Evolutionary conservation across 1,140 invertebrate species (phyloP).

Genomic region (Medauroidea extradentata): DNA sequence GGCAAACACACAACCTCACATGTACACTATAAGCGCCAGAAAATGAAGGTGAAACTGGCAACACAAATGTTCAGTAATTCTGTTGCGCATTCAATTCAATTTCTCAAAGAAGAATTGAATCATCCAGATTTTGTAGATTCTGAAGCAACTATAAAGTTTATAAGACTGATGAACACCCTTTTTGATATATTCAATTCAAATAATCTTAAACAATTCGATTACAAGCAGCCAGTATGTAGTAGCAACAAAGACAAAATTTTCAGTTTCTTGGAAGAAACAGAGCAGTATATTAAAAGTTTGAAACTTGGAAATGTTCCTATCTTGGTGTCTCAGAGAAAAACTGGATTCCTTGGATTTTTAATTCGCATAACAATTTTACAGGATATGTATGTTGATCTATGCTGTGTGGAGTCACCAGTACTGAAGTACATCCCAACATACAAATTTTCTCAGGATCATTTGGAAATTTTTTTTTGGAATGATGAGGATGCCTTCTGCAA

Average conservation of each 20-base stretch:
- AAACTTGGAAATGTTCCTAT: slow-evolving; percentile 2
- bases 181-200: slow-evolving; percentile 27
- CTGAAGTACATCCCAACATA: too few relatives aligned
- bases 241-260: slow-evolving; percentile 13
- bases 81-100: slow-evolving; percentile 27
- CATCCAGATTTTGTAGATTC: slow-evolving; percentile 24
- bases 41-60: slow-evolving; percentile 37
- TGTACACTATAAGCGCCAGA: slow-evolving; percentile 30
- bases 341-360: slow-evolving; percentile 27
- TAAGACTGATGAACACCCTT: slow-evolving; percentile 19
- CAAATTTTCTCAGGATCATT: too few relatives aligned
- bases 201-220: slow-evolving; percentile 13
- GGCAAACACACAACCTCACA: slow-evolving; percentile 28
- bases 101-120: slow-evolving; percentile 25
- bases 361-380: slow-evolving; percentile 19
- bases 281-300: not conserved
- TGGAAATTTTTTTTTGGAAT: too few relatives aligned
- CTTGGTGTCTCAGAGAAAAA: slow-evolving; percentile 17
- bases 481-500: too few relatives aligned
- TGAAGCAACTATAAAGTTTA: slow-evolving; percentile 26
- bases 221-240: slow-evolving; percentile 12
- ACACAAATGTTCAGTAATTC: slow-evolving; percentile 33
- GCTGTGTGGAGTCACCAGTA: too few relatives aligned
- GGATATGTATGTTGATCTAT: slow-evolving; percentile 9
- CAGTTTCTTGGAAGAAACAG: not conserved